Evolutionary conservation across 2,113 vertebrate genomes (phyloP), one percentile per base, ranked within the genome.

Genomic region (Eulemur rufifrons): DNA sequence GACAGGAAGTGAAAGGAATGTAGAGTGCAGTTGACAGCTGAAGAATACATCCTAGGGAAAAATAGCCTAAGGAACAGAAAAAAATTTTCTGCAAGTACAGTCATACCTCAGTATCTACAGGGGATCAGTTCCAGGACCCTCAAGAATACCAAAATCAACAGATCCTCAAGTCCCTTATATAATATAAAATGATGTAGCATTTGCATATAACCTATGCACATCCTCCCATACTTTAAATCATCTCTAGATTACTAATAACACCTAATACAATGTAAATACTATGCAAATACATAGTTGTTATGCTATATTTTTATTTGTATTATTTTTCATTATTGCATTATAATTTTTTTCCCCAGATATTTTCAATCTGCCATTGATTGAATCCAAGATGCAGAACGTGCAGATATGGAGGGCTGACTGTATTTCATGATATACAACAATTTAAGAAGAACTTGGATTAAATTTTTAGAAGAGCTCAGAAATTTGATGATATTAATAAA

Each of bases 401-500:
- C 27, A 15, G 27, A 29, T 76, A 10, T 32, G 45, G 73, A 76
- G 42, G 73, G 42, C 8, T 47, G 27, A 47, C 42, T 76, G 27
- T 47, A 87, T 45, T 90, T 95, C 21, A 77, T 47, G n/a, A 39
- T 94, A 66, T 5, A 14, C 3, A 32, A 69, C 32, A 78, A 74
- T 68, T 88, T 94, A 82, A 84, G 47, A 71, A 95, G 45, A 85
- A 74, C 25, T 82, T 66, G 21, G 73, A 32, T 94, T 86, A 45
- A 69, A 64, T 76, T 89, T 64, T 97, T 66, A 87, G 39, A 74
- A 78, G 34, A 83, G 37, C 39, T 86, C 42, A 68, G 37, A 85
- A 89, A 81, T 92, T 54, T 73, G 2, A 39, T 64, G 8, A 77
- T 54, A 54, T 54, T 54, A 54, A 54, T 71, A 86, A 52, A 73